Conservation (phyloP, 2,797 vertebrate species). For the Hippocampus kuda region DNA sequence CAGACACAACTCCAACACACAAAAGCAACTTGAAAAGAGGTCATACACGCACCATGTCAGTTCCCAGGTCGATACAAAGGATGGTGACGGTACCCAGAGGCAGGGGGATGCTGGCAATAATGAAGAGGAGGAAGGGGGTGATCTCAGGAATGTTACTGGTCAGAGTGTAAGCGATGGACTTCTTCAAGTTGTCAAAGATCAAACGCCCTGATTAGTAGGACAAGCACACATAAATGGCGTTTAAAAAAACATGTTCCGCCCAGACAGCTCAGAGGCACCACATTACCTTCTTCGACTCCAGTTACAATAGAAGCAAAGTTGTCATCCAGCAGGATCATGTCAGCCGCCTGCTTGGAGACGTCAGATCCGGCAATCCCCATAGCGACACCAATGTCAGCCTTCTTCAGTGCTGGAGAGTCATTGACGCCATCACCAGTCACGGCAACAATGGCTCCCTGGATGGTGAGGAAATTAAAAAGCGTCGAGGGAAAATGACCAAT, state of each 20-base stretch:
- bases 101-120: conserved; percentile 89
- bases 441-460: conserved; percentile 90
- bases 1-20: not conserved
- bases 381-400: conserved; percentile 92
- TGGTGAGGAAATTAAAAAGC: not conserved
- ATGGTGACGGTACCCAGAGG: conserved; percentile 93
- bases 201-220: conserved; percentile 71
- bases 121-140: conserved; percentile 90
- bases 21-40: not conserved
- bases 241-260: not conserved
- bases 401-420: conserved; percentile 93
- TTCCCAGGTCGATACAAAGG: conserved; percentile 93
- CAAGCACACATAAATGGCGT: not conserved
- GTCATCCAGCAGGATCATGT: conserved; percentile 96
- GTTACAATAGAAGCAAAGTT: conserved; percentile 97
- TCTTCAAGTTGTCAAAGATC: conserved; percentile 97
- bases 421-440: conserved; percentile 96
- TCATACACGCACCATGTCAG: conserved; percentile 80
- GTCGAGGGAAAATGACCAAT: not conserved
- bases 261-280: not conserved
- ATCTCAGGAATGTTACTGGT: conserved; percentile 98
- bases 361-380: conserved; percentile 96
- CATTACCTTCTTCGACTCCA: conserved; percentile 87
- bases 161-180: conserved; percentile 93
- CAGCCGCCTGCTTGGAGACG: conserved; percentile 93